A percentile compares a stretch with the other conserved stretches of the same genome.
These are phyloP conservation scores for Nezara viridula DNA, from an alignment of 2,888 invertebrate genomes.

Conservation along the genomic window DNA sequence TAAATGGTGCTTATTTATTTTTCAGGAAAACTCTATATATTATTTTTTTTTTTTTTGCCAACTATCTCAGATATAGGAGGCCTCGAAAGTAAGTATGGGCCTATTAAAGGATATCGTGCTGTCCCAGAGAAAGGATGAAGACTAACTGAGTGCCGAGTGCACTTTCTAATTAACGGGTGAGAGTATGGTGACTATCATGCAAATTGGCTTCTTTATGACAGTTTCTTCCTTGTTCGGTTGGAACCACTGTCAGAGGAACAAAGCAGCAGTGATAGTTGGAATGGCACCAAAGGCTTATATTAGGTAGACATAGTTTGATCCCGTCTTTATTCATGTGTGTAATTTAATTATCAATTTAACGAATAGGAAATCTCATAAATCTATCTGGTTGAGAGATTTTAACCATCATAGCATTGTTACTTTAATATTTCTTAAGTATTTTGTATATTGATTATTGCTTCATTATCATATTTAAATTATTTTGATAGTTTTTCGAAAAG, in stretches of 20 bases:
- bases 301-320: background rate
- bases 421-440: no score
- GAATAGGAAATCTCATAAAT: no score
- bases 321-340: no score
- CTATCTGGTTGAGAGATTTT: no score
- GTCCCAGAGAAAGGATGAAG: constrained; percentile 2
- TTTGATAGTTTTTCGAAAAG: no score
- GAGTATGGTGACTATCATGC: constrained; percentile 34
- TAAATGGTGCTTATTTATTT: background rate
- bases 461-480: no score
- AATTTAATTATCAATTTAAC: no score
- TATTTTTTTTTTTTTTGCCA: background rate
- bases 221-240: background rate
- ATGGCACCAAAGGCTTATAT: background rate
- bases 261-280: background rate
- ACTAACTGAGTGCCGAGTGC: background rate
- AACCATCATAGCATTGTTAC: no score
- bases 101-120: background rate
- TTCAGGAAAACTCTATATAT: background rate
- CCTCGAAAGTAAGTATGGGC: background rate
- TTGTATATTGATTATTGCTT: no score
- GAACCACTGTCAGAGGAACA: background rate
- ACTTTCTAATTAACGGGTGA: constrained; percentile 36
- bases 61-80: background rate
- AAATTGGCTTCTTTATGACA: constrained; percentile 24